Base-by-base conservation (phyloP, 2,113 vertebrate species). In the Tachysurus fulvidraco region DNA sequence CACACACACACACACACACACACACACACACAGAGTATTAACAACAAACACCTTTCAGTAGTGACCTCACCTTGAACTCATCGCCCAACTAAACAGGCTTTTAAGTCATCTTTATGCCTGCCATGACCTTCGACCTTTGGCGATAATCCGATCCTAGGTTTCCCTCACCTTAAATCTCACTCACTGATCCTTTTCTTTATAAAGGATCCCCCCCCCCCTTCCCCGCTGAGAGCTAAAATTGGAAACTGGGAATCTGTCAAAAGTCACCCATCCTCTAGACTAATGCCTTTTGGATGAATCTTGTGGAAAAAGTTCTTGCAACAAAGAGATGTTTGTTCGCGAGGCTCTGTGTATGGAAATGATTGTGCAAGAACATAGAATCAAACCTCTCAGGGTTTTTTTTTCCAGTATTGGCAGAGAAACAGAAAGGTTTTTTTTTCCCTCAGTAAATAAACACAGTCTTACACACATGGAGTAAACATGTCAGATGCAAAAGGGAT, bases 211-310 rank as follows among this genome's bases (percentile, higher is more conserved):
- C 8, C 8, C 46, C 52, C 1, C 67, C 73, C 50, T 13, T n/a
- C 6, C 5, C 4, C 23, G 73, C n/a, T 2, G 5, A 50, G 46
- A 50, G 5, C 64, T 83, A 52, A 21, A 11, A 54, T 23, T 69
- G 46, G 64, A 69, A 69, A 69, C 44, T 30, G 64, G n/a, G 46
- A 83, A 69, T 28, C 81, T 52, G 81, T 84, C 54, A 74, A 59
- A 25, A 44, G 65, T 41, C 23, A 59, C 74, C 28, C 17, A 8
- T 85, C 69, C 13, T 62, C 23, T 52, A n/a, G 44, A 8, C 19
- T 52, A 25, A 50, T 76, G 44, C 1, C 5, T 16, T 76, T 76
- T 76, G 73, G 73, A 76, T 16, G 44, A 52, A 76, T 76, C 44
- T 25, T 14, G 41, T 76, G 44, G 73, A 76, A 76, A 76, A 76